Evolutionary conservation across 2,113 vertebrate genomes (phyloP), one percentile per base, ranked within the genome.

Genomic region (Aptenodytes patagonicus): DNA sequence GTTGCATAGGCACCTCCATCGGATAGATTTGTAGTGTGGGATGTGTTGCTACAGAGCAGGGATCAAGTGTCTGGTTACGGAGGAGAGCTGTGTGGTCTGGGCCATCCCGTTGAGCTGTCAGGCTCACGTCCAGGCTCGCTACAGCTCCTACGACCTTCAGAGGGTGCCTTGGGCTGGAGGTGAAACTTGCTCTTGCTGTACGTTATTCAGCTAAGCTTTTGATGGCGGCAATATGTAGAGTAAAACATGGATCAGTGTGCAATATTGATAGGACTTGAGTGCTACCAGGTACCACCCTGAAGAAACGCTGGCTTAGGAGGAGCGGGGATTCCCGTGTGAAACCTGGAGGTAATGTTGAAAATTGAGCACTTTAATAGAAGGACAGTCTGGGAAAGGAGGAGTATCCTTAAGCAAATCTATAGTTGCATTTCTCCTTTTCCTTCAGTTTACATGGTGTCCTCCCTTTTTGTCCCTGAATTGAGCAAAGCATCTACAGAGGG

Each of bases 381-480:
- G 6, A 3, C n/a, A 34, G 11, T 4, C 34, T 66, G 36, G 62
- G 49, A 68, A 69, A 78, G 42, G 7, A 65, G 18, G 4, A 22
- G 19, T 71, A 3, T 61, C 40, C 26, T 26, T 61, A 3, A 36
- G 11, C 0, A 0, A 68, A 17, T 11, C 36, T 20, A 19, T 26
- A 32, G 34, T 25, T 83, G 6, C 9, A 4, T 47, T 70, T 76
- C 42, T 38, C 11, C 14, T 77, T 79, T 52, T 61, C 20, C 26
- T 55, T 84, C 60, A 36, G 5, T 13, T 77, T 52, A 10, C 3
- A 0, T 36, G 19, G 29, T 51, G 25, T 66, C 32, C 54, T 54
- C 34, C 15, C 21, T n/a, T 72, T 77, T 34, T 68, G 38, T n/a
- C 38, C 42, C 21, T 13, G 12, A 20, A 18, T 1, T 32, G 36